These are phyloP conservation scores for Lepidurus packardi DNA, from an alignment of 1,140 invertebrate species.

Conservation along the genomic window DNA sequence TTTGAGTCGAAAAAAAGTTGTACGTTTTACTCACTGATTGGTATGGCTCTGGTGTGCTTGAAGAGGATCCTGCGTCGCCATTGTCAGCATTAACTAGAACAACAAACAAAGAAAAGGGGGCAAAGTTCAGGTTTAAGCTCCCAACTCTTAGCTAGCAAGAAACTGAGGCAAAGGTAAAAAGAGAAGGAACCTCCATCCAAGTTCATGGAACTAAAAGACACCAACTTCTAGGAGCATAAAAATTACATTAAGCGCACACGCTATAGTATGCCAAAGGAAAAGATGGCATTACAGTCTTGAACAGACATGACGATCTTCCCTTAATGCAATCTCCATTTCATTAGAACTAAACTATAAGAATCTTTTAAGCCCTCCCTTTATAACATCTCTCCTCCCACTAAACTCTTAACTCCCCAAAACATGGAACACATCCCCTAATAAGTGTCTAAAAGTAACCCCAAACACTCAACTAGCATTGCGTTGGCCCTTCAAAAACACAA, in stretches of 20 bases:
- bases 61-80: conserved; percentile 20
- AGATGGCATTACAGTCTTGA: not conserved
- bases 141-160: not conserved
- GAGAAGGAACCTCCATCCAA: not conserved
- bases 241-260: conserved; percentile 16
- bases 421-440: too few relatives aligned
- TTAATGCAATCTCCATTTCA: not conserved
- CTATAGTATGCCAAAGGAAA: not conserved
- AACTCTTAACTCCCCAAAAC: not conserved
- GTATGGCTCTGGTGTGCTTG: conserved; percentile 20
- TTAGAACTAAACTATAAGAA: not conserved
- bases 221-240: conserved; percentile 1
- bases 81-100: conserved; percentile 22
- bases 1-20: not conserved
- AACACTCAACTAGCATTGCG: too few relatives aligned
- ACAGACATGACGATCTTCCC: not conserved
- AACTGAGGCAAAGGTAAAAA: not conserved
- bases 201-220: not conserved
- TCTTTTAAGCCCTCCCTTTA: not conserved
- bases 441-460: too few relatives aligned
- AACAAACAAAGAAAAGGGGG: not conserved
- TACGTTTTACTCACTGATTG: conserved; percentile 3
- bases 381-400: not conserved
- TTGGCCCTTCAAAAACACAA: too few relatives aligned
- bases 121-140: not conserved